Percentiles rank a stretch among this genome's conserved stretches.
Conservation (phyloP, 2,113 vertebrate genomes). For the Corvus hawaiiensis region DNA sequence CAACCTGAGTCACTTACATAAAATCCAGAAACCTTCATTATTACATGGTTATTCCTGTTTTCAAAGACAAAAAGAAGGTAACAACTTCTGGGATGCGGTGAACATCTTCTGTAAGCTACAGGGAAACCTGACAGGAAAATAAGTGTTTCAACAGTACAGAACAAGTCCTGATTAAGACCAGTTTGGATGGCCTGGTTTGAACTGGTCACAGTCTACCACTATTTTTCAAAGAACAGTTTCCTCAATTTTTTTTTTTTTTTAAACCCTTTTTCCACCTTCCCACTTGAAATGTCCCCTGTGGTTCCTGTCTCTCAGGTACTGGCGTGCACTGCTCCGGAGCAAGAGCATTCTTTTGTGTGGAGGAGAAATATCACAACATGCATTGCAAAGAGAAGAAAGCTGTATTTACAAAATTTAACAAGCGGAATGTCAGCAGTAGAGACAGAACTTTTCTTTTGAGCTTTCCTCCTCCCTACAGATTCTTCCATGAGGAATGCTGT, state of each 20-base stretch:
- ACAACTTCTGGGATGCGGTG: background rate
- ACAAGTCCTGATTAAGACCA: background rate
- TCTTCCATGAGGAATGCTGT: background rate
- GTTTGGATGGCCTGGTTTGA: background rate
- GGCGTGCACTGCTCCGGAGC: background rate
- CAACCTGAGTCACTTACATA: background rate
- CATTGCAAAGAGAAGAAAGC: background rate
- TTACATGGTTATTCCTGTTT: background rate
- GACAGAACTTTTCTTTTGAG: background rate
- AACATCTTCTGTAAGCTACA: background rate
- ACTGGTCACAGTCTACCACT: background rate
- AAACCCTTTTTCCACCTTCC: background rate
- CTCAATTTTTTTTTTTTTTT: background rate
- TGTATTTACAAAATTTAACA: background rate
- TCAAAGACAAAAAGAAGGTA: background rate
- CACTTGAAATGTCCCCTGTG: background rate
- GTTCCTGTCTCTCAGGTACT: background rate
- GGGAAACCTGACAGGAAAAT: background rate
- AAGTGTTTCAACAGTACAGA: background rate
- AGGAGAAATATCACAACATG: background rate
- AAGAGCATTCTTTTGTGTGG: background rate
- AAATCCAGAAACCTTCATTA: background rate
- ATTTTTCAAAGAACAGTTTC: background rate
- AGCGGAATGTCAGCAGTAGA: background rate
- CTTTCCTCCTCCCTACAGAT: background rate